Evolutionary conservation across 2,797 vertebrate species (phyloP), one percentile per base, ranked within the genome.

Genomic region (Rhodeus uyekii): DNA sequence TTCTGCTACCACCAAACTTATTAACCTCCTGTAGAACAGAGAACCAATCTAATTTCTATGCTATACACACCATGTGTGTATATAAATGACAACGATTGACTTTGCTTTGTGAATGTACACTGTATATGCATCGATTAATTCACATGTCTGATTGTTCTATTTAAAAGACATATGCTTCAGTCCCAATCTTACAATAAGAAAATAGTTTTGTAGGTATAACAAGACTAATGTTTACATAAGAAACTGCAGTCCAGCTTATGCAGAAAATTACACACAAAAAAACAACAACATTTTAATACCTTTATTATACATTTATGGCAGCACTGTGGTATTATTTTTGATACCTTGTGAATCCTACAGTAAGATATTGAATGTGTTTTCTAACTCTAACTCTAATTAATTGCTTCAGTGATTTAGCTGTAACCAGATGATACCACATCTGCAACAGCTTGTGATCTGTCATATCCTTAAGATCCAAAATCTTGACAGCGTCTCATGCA

Each of bases 21-120:
- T 88, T 89, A 87, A 86, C 83, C 81, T 88, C 38, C 34, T 6
- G 44, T 63, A 61, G 38, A 83, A 80, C 44, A 46, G 65, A 29
- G 64, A 76, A 81, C 63, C 71, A 81, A 58, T 77, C 58, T 75
- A 72, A 81, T 83, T 78, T 69, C n/a, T 39, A 27, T 3, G 27
- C 16, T 80, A 55, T 14, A 58, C 55, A 29, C 72, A 48, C 34
- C 7, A 3, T 46, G 39, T 69, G 71, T 76, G 68, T 81, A 55
- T 65, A 34, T 24, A 69, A 39, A 18, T 39, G 34, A 42, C 7
- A 29, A 32, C 0, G 8, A 46, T 27, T 72, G 4, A 71, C 22
- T 38, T 12, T 48, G 29, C 3, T 32, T 24, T 69, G 19, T 50
- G 50, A 34, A 55, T 24, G 19, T 29, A 42, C 58, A 32, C 18